Conservation (phyloP, 2,113 vertebrate species). For the Perognathus longimembris region DNA sequence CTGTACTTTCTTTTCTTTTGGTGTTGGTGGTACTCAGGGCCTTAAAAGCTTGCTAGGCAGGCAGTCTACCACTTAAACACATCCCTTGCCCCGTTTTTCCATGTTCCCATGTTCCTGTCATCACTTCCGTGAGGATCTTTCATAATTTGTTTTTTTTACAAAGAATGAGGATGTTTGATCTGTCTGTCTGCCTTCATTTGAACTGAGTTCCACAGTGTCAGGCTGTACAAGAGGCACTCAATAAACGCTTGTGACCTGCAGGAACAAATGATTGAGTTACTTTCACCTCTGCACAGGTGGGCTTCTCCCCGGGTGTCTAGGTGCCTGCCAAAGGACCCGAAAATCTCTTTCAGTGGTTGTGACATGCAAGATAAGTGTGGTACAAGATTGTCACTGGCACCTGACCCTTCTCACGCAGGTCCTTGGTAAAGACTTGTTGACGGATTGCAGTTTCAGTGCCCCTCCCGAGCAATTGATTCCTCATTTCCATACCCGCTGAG, state of each 20-base stretch:
- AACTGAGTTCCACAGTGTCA: background rate
- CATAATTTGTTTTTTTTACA: too few species aligned
- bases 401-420: background rate
- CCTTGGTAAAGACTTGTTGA: background rate
- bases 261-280: rapidly evolving
- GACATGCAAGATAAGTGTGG: background rate
- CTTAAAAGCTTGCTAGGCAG: too few species aligned
- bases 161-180: rapidly evolving
- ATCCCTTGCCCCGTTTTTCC: too few species aligned
- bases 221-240: too few species aligned
- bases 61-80: too few species aligned
- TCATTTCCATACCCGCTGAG: background rate
- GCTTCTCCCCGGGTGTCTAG: background rate
- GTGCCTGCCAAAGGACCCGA: too few species aligned
- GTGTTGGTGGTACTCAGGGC: too few species aligned
- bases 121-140: background rate
- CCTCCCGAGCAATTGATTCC: background rate
- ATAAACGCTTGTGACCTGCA: background rate
- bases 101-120: too few species aligned
- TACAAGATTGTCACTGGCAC: too few species aligned
- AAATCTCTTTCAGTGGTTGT: rapidly evolving
- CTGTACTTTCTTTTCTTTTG: too few species aligned
- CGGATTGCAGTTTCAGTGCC: background rate
- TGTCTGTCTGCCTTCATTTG: background rate
- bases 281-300: too few species aligned